Base-by-base conservation (phyloP, 2,797 vertebrate genomes). In the Anolis apletophallus region DNA sequence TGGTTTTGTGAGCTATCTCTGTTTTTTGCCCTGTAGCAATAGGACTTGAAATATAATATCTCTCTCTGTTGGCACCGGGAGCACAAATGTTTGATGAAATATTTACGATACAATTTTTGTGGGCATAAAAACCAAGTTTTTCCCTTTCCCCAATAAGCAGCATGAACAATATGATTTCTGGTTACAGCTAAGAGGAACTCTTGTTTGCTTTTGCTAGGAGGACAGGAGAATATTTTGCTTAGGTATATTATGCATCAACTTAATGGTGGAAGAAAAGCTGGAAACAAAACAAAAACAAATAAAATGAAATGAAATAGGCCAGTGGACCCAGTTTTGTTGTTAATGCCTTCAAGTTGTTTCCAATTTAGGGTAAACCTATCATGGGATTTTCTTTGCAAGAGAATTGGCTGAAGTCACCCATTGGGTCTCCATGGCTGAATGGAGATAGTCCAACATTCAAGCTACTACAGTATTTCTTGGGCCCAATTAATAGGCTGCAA, bases 1-100 rank as follows among this genome's bases (percentile, higher is more conserved):
- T 5, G 8, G 74, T 34, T 73, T 64, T 32, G 1, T 0, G 12
- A 32, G 68, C 52, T 34, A 40, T 40, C 3, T 36, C 32, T 0
- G 0, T 21, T 36, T 14, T 32, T 50, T 6, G 3, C 16, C 26
- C 81, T 16, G 0, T 32, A 29, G 67, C 0, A 23, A 54, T 87
- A 81, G 34, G 59, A 1, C 3, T 6, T 83, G 88, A 1, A 26
- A 19, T 1, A 2, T 14, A 61, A 0, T 32, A 16, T 76, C 29
- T 32, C 13, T 29, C 16, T 14, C 0, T 12, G 0, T 10, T 73
- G 32, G 71, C 29, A 46, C 13, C 29, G 36, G 0, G 6, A 34
- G 16, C 0, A 1, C n/a, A 69, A 69, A 85, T 57, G 50, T 23
- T 78, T 21, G 61, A n/a, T 69, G 61, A 69, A 57, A 78, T 36